These are phyloP conservation scores for Manduca sexta DNA, from an alignment of 1,140 invertebrate species.

Conservation along the genomic window DNA sequence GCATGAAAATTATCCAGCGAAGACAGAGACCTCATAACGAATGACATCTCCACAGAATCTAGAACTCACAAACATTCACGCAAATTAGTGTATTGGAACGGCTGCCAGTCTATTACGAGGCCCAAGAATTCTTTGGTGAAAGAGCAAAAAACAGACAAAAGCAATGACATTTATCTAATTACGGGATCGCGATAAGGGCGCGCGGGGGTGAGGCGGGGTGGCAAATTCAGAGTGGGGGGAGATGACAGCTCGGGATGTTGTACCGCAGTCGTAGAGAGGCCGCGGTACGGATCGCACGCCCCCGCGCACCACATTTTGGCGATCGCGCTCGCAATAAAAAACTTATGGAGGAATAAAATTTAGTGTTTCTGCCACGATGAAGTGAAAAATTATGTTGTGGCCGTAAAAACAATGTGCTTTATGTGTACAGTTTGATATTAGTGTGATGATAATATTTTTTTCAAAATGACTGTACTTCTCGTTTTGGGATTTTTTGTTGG, in stretches of 20 bases:
- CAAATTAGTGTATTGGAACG: constrained; percentile 29
- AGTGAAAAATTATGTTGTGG: too few relatives aligned
- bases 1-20: too few relatives aligned
- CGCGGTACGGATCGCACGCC: constrained; percentile 14
- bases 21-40: too few relatives aligned
- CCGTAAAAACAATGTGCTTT: constrained; percentile 31
- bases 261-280: constrained; percentile 39
- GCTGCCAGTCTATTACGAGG: constrained; percentile 35
- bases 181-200: constrained; percentile 61
- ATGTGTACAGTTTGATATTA: constrained; percentile 25
- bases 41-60: too few relatives aligned
- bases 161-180: constrained; percentile 70
- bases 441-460: constrained; percentile 33
- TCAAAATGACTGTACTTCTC: constrained; percentile 56
- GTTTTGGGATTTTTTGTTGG: constrained; percentile 63
- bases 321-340: too few relatives aligned
- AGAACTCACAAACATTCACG: constrained; percentile 1
- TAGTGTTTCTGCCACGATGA: too few relatives aligned
- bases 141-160: constrained; percentile 45
- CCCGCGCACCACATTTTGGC: too few relatives aligned
- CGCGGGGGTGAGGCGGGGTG: constrained; percentile 22
- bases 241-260: constrained; percentile 31
- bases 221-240: constrained; percentile 17
- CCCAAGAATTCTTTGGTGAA: constrained; percentile 30
- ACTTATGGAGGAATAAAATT: too few relatives aligned